phyloP scores from a whole-genome alignment of 2,113 vertebrate genomes.

The Rhinolophus sinicus region DNA sequence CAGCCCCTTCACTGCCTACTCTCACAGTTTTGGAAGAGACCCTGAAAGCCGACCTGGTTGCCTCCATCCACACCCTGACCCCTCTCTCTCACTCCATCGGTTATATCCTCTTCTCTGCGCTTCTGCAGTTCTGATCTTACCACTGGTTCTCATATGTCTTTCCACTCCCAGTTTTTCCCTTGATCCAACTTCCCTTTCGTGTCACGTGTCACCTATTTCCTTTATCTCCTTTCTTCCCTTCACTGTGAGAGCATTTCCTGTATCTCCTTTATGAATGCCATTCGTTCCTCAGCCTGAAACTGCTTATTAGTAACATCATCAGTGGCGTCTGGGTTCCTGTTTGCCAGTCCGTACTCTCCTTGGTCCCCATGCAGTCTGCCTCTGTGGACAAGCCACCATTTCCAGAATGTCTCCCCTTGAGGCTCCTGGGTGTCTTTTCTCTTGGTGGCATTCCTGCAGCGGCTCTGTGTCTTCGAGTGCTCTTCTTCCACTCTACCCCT shows the following conservation, averaged over 20 bases:
- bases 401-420: background rate
- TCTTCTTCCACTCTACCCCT: background rate
- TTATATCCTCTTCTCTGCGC: background rate
- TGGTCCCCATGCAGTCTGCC: background rate
- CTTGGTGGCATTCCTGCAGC: background rate
- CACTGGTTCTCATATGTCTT: background rate
- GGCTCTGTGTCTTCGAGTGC: background rate
- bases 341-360: background rate
- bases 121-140: background rate
- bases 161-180: background rate
- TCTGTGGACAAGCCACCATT: background rate
- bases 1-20: background rate
- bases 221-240: background rate
- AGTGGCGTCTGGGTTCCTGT: accelerated
- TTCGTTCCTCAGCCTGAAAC: background rate
- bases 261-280: background rate
- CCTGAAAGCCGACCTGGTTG: background rate
- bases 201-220: background rate
- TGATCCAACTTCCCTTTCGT: background rate
- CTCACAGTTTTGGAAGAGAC: background rate
- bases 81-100: background rate
- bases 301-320: background rate
- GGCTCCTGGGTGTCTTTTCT: background rate
- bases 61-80: background rate
- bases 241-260: background rate